A percentile compares a stretch with the other conserved stretches of the same genome.
These are phyloP conservation scores for Apodemia zela DNA, from an alignment of 2,888 invertebrate genomes.

Conservation along the genomic window DNA sequence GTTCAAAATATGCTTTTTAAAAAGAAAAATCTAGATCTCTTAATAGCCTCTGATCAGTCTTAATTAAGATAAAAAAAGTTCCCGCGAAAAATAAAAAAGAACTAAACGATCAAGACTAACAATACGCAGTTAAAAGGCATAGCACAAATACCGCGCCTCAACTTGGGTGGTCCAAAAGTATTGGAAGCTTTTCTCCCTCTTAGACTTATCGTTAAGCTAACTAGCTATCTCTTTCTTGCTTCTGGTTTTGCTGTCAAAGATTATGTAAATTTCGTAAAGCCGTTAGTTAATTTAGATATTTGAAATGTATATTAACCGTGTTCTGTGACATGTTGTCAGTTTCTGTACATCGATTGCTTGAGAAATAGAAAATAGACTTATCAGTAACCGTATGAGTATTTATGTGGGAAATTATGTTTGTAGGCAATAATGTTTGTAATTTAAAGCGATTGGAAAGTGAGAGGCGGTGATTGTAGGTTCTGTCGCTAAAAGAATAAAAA, in stretches of 20 bases:
- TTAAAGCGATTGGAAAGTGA: background rate
- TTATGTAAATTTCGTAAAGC: constrained; percentile 39
- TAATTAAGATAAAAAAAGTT: constrained; percentile 30
- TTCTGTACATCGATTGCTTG: constrained; percentile 23
- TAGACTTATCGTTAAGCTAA: constrained; percentile 27
- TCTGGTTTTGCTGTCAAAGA: constrained; percentile 47
- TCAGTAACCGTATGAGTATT: constrained; percentile 18
- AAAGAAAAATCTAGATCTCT: constrained; percentile 18
- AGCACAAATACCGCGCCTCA: constrained; percentile 54
- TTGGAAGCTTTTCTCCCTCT: constrained; percentile 38
- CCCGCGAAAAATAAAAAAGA: constrained; percentile 33
- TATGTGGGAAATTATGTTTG: constrained; percentile 14
- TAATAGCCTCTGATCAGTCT: constrained; percentile 26
- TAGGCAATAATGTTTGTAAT: constrained; percentile 4
- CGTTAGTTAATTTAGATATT: constrained; percentile 34
- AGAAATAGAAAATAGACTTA: constrained; percentile 26
- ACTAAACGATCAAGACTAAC: constrained; percentile 61
- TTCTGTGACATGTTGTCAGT: constrained; percentile 18
- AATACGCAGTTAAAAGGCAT: constrained; percentile 46
- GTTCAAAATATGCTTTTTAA: constrained; percentile 12
- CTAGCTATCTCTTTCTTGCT: constrained; percentile 22
- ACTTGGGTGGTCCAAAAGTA: constrained; percentile 70
- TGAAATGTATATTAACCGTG: constrained; percentile 24
- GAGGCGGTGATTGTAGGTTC: background rate
- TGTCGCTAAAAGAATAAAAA: background rate